Evolutionary conservation across 2,797 vertebrate genomes (phyloP), one percentile per base, ranked within the genome.

Genomic region (Selene dorsalis): DNA sequence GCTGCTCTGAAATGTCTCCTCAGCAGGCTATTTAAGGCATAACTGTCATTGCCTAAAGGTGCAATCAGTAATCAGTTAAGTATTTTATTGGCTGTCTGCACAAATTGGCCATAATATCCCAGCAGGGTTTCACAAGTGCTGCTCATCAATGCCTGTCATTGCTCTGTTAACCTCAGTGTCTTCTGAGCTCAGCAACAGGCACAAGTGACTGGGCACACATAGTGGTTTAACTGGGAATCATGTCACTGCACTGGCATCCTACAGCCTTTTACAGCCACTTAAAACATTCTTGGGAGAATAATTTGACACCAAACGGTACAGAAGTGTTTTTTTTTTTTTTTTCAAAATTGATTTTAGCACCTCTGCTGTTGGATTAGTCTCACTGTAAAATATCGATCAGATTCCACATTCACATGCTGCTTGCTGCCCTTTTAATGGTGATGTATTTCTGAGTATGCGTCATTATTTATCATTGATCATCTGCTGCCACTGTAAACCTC

Each of bases 21-120:
- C 28, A 50, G 18, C 41, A 2, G 55, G 53, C 20, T 50, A 6
- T 66, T 71, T 17, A 12, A 50, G 65, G 22, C 20, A 50, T 41
- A 13, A 56, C 28, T 67, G 67, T 41, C 20, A 6, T 32, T 9
- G 28, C 30, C 47, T 56, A 4, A 75, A 73, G 48, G 9, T 45
- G 38, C 55, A 77, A 79, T 82, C 68, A 67, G 59, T 65, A 61
- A 85, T 87, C 79, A 83, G 64, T 43, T 22, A 68, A 45, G 48
- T 43, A 14, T 72, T 69, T 65, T 28, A 73, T 58, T 9, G 18
- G 41, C 35, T 81, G 52, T 76, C 63, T 69, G 56, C 41, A 57
- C 63, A 82, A 80, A 85, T 73, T 62, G 62, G 64, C 56, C 22
- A 14, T 76, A 55, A 86, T 84, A 77, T 70, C 79, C 75, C 69